Base-by-base conservation (phyloP, 2,888 invertebrate species). In the Xylophagus ater region DNA sequence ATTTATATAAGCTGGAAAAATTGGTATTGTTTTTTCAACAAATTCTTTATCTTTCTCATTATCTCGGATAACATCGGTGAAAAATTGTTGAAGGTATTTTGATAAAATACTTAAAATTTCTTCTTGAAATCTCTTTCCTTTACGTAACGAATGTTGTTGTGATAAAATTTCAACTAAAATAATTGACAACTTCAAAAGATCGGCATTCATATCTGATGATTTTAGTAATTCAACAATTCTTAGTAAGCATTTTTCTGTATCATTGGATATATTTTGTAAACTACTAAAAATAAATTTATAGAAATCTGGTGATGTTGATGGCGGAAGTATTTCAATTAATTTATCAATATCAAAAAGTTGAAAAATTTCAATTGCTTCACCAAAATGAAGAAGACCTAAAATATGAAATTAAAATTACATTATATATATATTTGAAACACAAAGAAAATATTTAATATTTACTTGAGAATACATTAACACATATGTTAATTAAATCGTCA, bases 371-470 rank as follows among this genome's bases (percentile, higher is more conserved):
- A 61, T 42, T 15, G 52, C 51, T 12, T 52, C 53, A 0, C 62
- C 62, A 39, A 62, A 61, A 40, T 62, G 59, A 33, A 63, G 46
- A 17, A 62, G 25, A 47, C 57, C 61, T 60, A 39, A 6, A 36
- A 38, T 5, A 20, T 20, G 23, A 41, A 26, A 28, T n/a, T 36
- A 8, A 8, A 14, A 5, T 32, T 4, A 14, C 4, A 12, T 7
- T 24, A 41, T 34, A 37, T 8, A 49, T 9, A 21, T 6, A 10
- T 9, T 10, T 0, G 4, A 14, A 15, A 15, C n/a, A n/a, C n/a
- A n/a, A n/a, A n/a, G n/a, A n/a, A n/a, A n/a, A n/a, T n/a, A n/a
- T n/a, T n/a, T n/a, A 1, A 6, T 21, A 48, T 44, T 43, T 25
- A 56, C 56, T 54, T 44, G 46, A 48, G 7, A 56, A 32, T 4